Base-by-base conservation (phyloP, 2,888 invertebrate genomes). In the Leptinotarsa haldemani region DNA sequence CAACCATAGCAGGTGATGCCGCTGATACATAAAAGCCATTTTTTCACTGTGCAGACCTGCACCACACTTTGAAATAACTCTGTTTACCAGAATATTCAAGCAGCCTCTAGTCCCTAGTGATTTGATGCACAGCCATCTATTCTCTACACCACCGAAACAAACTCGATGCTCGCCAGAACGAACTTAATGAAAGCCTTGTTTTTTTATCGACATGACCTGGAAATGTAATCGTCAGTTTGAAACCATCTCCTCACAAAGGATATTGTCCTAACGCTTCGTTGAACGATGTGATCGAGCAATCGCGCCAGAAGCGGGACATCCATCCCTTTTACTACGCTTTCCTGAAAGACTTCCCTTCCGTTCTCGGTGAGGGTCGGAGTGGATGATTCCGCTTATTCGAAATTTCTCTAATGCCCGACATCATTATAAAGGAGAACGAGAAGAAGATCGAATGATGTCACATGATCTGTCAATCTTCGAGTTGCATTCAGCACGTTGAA, bases 241-340 rank as follows among this genome's bases (percentile, higher is more conserved):
- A 61, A 61, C 61, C 40, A 4, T 61, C 40, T 30, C 40, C 40
- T 61, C 61, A 61, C 61, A 61, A 61, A 61, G 61, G 40, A 30
- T 61, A 30, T 61, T 61, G 61, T n/a, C 61, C 61, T 61, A 30
- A 61, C 61, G 40, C 61, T 61, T 30, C 61, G 61, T 25, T 61
- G 61, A n/a, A 30, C 40, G 40, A 61, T 40, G 61, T 30, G 61
- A 61, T 61, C 61, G 30, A 61, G 61, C 61, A 61, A 16, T 61
- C n/a, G 40, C 61, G n/a, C 30, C 61, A 15, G 25, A 46, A 65
- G 18, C 47, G 65, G 22, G 22, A 46, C 48, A 16, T 50, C 25
- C 52, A 40, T n/a, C 50, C n/a, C 65, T 65, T 65, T 65, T 47
- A 65, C 65, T 65, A 65, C 20, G 65, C 22, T 65, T 65, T 65